Evolutionary conservation across 1,140 invertebrate genomes (phyloP).

Genomic region (Chymomyza costata): DNA sequence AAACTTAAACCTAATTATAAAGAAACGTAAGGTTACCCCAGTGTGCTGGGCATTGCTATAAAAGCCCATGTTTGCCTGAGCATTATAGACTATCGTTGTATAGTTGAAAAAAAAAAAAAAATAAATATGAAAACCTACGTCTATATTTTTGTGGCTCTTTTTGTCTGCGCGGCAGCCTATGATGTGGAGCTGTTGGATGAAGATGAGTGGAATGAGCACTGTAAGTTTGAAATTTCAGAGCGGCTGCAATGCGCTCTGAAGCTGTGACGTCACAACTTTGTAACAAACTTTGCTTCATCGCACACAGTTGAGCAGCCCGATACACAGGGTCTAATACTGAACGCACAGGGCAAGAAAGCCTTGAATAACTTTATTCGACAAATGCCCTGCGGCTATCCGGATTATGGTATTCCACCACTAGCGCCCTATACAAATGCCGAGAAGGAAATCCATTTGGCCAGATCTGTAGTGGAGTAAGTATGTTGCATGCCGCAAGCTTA

Average conservation of each 20-base stretch:
- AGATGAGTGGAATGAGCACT: conserved; percentile 56
- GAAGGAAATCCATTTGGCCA: conserved; percentile 47
- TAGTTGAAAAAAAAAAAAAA: neutral
- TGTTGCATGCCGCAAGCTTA: neutral
- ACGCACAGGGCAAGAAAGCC: conserved; percentile 61
- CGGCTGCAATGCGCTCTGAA: too few relatives aligned
- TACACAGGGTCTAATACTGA: conserved; percentile 55
- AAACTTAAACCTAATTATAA: too few relatives aligned
- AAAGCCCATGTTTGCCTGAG: conserved; percentile 23
- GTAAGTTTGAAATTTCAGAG: too few relatives aligned
- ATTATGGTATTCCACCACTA: conserved; percentile 61
- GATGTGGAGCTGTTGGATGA: conserved; percentile 50
- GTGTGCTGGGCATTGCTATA: conserved; percentile 35
- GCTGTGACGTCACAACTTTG: too few relatives aligned
- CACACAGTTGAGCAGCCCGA: conserved; percentile 40
- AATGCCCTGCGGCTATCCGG: conserved; percentile 64
- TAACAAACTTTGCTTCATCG: neutral
- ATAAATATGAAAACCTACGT: conserved; percentile 51
- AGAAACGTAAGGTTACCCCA: too few relatives aligned
- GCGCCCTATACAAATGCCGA: conserved; percentile 70
- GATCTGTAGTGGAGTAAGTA: conserved; percentile 65
- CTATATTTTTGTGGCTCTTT: conserved; percentile 50
- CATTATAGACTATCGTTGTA: conserved; percentile 20
- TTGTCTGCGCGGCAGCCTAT: conserved; percentile 55
- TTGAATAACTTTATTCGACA: conserved; percentile 48